Conservation (phyloP, 2,888 invertebrate genomes). For the Caenorhabditis uteleia region DNA sequence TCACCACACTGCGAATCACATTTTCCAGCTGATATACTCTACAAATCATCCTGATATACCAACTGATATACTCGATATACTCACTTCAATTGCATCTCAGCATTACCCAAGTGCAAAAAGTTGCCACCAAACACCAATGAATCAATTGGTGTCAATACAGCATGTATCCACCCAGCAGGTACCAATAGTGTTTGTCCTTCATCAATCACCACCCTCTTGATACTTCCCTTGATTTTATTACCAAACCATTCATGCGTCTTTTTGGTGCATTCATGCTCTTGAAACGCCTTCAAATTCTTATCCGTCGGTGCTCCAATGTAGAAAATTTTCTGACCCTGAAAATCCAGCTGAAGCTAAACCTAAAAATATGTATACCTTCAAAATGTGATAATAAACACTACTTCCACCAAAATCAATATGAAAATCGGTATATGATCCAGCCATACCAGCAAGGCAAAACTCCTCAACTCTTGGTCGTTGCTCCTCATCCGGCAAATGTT, state of each 20-base stretch:
- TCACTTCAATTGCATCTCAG: slow-evolving; percentile 86
- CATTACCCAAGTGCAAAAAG: slow-evolving; percentile 83
- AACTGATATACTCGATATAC: too few relatives aligned
- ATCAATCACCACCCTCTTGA: slow-evolving; percentile 73
- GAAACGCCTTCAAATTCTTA: slow-evolving; percentile 74
- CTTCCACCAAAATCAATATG: slow-evolving; percentile 95
- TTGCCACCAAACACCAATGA: slow-evolving; percentile 92
- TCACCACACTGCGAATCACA: slow-evolving; percentile 73
- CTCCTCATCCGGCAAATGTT: slow-evolving; percentile 29
- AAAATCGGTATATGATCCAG: slow-evolving; percentile 89
- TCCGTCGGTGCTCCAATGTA: slow-evolving; percentile 79
- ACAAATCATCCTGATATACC: slow-evolving; percentile 41
- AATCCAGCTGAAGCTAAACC: not conserved
- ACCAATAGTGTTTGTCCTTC: slow-evolving; percentile 88
- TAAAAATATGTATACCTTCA: slow-evolving; percentile 70
- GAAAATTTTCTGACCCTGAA: slow-evolving; percentile 90
- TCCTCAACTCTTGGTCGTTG: slow-evolving; percentile 77
- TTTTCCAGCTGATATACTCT: slow-evolving; percentile 87
- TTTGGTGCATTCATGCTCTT: slow-evolving; percentile 73
- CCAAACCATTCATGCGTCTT: slow-evolving; percentile 72
- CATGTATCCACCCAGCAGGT: slow-evolving; percentile 93
- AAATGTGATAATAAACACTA: slow-evolving; percentile 89
- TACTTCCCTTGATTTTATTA: slow-evolving; percentile 36
- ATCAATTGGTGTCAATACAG: slow-evolving; percentile 83
- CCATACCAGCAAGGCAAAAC: slow-evolving; percentile 89